Evolutionary conservation across 2,888 invertebrate species (phyloP), one percentile per base, ranked within the genome.

Genomic region (Mesochorus sp.): DNA sequence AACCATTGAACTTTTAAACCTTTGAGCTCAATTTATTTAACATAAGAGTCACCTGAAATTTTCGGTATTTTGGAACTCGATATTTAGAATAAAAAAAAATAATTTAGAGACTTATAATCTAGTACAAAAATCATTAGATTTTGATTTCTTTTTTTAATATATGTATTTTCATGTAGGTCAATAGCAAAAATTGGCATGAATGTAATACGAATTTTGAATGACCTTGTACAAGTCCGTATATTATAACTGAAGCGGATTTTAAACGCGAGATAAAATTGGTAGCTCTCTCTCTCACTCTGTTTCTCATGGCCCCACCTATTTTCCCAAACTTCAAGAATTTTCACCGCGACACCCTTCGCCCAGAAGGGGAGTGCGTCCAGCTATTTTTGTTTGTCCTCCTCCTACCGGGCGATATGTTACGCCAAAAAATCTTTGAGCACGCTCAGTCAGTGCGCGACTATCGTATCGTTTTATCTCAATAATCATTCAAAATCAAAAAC

Each of bases 361-460:
- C 71, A 75, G 51, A 78, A 77, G 59, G 51, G 67, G 71, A 42
- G 62, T 71, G 61, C 49, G 53, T 67, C 72, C 57, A 79, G 76
- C 81, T 81, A 81, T 81, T 81, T 81, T 66, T 75, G 80, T 80
- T 76, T 76, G 71, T 79, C 72, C 80, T 73, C 79, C 73, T 70
- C 73, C 80, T 76, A 61, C 26, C 12, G 51, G 59, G 39, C 37
- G 66, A 78, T n/a, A n/a, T 47, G 28, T 79, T 80, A 51, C 71
- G 71, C 68, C 71, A 75, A 78, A 76, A 79, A 77, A 42, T 75
- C 49, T 66, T 62, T 34, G 62, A 71, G 47, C 19, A 62, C 49
- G 59, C 51, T 72, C 77, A 75, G 68, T 81, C 19, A 17, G 62
- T 55, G 24, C 39, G 53, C 66, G 72, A 26, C 70, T 31, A 12